Evolutionary conservation across 2,888 invertebrate species (phyloP).

Genomic region (Phymatocera aterrima): DNA sequence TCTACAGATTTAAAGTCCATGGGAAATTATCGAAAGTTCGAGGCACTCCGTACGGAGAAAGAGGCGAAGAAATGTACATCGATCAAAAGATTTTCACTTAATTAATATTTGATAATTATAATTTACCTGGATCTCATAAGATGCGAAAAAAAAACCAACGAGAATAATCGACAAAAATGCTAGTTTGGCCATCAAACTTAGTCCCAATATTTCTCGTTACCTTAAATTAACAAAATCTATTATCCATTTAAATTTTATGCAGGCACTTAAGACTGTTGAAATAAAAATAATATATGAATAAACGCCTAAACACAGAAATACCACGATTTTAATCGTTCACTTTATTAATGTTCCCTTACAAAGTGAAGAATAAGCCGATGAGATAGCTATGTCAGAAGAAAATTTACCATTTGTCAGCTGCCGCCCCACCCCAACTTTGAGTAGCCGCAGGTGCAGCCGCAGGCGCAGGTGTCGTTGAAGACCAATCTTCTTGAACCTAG

Average conservation of each 20-base stretch:
- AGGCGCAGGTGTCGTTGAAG: conserved; percentile 68
- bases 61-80: too few relatives aligned
- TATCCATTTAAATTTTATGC: conserved; percentile 1
- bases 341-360: conserved; percentile 31
- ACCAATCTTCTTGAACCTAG: conserved; percentile 81
- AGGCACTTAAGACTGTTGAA: too few relatives aligned
- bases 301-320: not conserved
- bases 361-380: conserved; percentile 19
- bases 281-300: not conserved
- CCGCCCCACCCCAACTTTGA: conserved; percentile 80
- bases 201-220: too few relatives aligned
- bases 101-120: too few relatives aligned
- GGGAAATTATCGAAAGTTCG: conserved; percentile 57
- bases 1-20: conserved; percentile 66
- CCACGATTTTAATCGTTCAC: not conserved
- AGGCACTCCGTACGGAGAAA: too few relatives aligned
- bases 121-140: too few relatives aligned
- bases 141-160: too few relatives aligned
- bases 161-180: too few relatives aligned
- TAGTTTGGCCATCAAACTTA: too few relatives aligned
- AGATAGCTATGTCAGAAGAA: not conserved
- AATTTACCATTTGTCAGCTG: conserved; percentile 74
- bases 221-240: too few relatives aligned
- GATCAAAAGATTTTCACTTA: not conserved
- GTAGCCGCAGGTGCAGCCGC: conserved; percentile 66